Evolutionary conservation across 2,113 vertebrate species (phyloP).

Genomic region (Oryzias javanicus): DNA sequence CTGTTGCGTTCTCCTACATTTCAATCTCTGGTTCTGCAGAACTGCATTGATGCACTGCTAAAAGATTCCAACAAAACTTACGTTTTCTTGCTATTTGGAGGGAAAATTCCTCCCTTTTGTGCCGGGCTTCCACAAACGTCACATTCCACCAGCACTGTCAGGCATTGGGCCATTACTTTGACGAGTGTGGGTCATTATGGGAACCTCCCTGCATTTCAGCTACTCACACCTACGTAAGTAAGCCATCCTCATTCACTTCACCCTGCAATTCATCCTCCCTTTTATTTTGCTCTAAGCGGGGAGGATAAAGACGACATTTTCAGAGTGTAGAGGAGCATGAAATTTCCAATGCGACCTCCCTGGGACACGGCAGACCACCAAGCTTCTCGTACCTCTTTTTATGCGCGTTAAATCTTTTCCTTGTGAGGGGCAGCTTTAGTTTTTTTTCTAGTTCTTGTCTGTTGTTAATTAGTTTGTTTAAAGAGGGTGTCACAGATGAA

Average conservation of each 20-base stretch:
- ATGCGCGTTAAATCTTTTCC: constrained; percentile 12
- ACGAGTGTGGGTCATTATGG: constrained; percentile 48
- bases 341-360: constrained; percentile 63
- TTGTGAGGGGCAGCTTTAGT: constrained; percentile 2
- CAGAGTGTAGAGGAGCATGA: constrained; percentile 64
- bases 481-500: constrained; percentile 11
- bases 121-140: constrained; percentile 30
- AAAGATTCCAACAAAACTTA: constrained; percentile 3
- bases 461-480: constrained; percentile 24
- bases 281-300: constrained; percentile 28
- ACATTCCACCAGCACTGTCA: constrained; percentile 59
- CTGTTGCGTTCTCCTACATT: no score
- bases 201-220: constrained; percentile 11
- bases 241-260: constrained; percentile 42
- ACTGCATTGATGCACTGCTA: constrained; percentile 7
- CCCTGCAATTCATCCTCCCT: constrained; percentile 34
- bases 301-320: constrained; percentile 67
- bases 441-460: constrained; percentile 13
- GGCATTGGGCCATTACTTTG: constrained; percentile 17
- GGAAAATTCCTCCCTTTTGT: constrained; percentile 54
- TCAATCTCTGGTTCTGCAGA: not conserved
- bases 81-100: constrained; percentile 26
- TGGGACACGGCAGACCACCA: constrained; percentile 58
- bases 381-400: constrained; percentile 38
- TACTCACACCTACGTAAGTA: constrained; percentile 46